Percentiles rank a stretch among this genome's conserved stretches.
Conservation (phyloP, 2,113 vertebrate species). For the Chauna torquata region DNA sequence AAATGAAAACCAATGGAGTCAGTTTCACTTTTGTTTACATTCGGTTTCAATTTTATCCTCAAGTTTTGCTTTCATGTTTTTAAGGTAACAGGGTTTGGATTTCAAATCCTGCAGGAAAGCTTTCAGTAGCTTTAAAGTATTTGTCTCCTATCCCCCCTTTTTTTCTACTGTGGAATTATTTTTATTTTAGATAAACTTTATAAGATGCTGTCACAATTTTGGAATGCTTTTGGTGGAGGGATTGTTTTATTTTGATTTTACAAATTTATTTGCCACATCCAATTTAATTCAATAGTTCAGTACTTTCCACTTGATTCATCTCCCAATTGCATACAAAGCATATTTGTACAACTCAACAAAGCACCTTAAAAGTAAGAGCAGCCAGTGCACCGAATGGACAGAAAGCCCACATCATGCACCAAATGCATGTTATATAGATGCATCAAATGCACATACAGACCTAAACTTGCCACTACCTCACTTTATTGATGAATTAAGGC, state of each 20-base stretch:
- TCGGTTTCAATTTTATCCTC: constrained; percentile 67
- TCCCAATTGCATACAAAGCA: background rate
- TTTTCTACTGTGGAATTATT: background rate
- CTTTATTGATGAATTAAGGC: background rate
- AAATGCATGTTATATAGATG: background rate
- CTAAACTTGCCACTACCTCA: background rate
- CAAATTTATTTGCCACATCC: background rate
- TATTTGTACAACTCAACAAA: background rate
- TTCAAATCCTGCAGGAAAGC: background rate
- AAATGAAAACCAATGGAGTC: constrained; percentile 40
- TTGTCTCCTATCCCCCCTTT: background rate
- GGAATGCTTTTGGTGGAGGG: background rate
- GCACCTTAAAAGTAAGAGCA: background rate
- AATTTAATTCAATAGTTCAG: background rate
- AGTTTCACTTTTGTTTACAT: constrained; percentile 65
- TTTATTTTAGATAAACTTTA: background rate
- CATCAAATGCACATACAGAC: background rate
- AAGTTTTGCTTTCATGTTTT: constrained; percentile 66
- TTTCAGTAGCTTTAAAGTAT: background rate
- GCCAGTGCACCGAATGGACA: background rate
- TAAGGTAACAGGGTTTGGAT: background rate
- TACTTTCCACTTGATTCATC: background rate
- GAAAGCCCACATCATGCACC: accelerated
- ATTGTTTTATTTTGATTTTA: background rate
- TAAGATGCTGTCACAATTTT: background rate